A percentile compares a stretch with the other conserved stretches of the same genome.
Evolutionary conservation across 2,888 invertebrate species (phyloP).

Genomic region (Meandrusa payeni): DNA sequence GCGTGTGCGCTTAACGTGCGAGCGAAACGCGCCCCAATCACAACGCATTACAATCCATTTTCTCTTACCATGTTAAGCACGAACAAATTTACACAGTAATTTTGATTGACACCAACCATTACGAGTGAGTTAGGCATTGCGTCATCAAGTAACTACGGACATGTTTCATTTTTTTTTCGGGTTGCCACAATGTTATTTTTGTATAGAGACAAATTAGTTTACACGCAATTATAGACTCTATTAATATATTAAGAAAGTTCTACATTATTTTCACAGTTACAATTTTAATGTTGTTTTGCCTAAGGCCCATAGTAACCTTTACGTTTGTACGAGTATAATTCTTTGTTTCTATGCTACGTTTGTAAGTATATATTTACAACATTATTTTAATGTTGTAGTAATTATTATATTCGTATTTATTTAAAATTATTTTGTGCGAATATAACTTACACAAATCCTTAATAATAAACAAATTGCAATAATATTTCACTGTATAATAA

Average conservation of each 20-base stretch:
- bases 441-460: too few relatives aligned
- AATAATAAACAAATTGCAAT: too few relatives aligned
- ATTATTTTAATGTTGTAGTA: too few relatives aligned
- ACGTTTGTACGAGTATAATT: slow-evolving; percentile 9
- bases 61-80: slow-evolving; percentile 41
- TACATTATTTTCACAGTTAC: slow-evolving; percentile 12
- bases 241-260: slow-evolving; percentile 16
- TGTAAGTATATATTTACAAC: background rate
- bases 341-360: slow-evolving; percentile 10
- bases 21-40: slow-evolving; percentile 30
- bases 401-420: too few relatives aligned
- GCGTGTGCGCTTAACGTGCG: slow-evolving; percentile 28
- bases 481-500: too few relatives aligned
- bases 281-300: slow-evolving; percentile 28
- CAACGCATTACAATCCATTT: slow-evolving; percentile 43
- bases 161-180: slow-evolving; percentile 37
- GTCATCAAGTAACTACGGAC: slow-evolving; percentile 69
- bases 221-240: slow-evolving; percentile 31
- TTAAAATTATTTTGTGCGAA: too few relatives aligned
- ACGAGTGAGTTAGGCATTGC: slow-evolving; percentile 72
- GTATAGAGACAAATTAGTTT: slow-evolving; percentile 27
- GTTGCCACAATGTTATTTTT: slow-evolving; percentile 30
- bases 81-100: slow-evolving; percentile 70
- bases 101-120: slow-evolving; percentile 80
- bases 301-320: slow-evolving; percentile 36